Evolutionary conservation across 2,797 vertebrate species (phyloP).

Genomic region (Tragopan temminckii): DNA sequence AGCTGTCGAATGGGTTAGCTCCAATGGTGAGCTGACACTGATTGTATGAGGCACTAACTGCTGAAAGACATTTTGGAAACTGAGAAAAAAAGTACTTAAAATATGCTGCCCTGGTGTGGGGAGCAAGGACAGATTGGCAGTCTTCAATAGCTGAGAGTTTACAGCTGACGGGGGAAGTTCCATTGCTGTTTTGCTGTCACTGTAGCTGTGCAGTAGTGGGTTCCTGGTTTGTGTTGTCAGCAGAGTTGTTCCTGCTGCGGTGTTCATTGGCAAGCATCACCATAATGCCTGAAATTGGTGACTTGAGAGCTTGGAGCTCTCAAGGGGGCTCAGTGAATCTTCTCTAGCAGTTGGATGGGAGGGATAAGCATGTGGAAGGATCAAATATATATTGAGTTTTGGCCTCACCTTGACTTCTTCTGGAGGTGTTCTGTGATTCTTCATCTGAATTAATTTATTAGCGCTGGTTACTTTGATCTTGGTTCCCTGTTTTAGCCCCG

Average conservation of each 20-base stretch:
- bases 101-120: neutral
- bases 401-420: slow-evolving; percentile 2
- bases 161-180: neutral
- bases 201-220: neutral
- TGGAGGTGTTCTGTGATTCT: too few relatives aligned
- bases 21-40: accelerated
- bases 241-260: neutral
- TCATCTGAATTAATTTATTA: neutral
- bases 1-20: neutral
- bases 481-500: neutral
- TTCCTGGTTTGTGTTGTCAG: neutral
- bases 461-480: neutral
- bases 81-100: neutral
- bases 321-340: neutral
- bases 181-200: neutral
- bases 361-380: neutral
- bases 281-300: neutral
- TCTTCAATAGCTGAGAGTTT: neutral
- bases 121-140: neutral
- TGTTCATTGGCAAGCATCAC: accelerated
- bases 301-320: neutral
- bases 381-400: neutral
- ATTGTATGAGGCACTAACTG: neutral
- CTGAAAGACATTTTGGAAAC: neutral
- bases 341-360: neutral